phyloP scores from a whole-genome alignment of 2,113 vertebrate species.

The Oplegnathus fasciatus region DNA sequence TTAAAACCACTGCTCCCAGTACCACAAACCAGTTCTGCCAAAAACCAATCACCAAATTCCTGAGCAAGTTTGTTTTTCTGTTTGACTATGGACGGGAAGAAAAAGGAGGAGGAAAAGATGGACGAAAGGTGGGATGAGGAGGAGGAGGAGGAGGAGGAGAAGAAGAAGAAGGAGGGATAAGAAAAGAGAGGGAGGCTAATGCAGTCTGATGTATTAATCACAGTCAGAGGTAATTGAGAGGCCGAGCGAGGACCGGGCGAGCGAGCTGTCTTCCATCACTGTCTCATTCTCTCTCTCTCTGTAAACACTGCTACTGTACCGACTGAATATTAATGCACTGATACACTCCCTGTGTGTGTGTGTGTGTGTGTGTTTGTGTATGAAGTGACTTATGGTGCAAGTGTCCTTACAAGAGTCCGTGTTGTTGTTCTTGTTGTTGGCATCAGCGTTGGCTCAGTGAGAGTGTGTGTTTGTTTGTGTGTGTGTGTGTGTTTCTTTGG shows the following conservation, averaged over 20 bases:
- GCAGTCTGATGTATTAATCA: conserved; percentile 82
- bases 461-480: background rate
- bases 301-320: conserved; percentile 75
- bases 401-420: conserved; percentile 66
- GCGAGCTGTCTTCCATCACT: conserved; percentile 78
- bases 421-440: conserved; percentile 62
- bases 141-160: background rate
- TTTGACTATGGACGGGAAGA: background rate
- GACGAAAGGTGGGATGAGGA: background rate
- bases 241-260: conserved; percentile 62
- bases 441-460: conserved; percentile 12
- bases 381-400: conserved; percentile 61
- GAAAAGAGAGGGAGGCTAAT: conserved; percentile 65
- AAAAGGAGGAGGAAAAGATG: background rate
- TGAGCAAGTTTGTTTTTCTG: conserved; percentile 15
- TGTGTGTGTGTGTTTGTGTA: conserved; percentile 52
- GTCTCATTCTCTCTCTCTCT: conserved; percentile 75
- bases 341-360: conserved; percentile 28
- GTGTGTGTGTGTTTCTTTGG: conserved; percentile 8
- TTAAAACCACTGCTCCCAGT: conserved; percentile 30
- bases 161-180: conserved; percentile 12
- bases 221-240: conserved; percentile 81
- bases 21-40: conserved; percentile 30
- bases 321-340: conserved; percentile 72
- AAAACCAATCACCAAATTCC: conserved; percentile 59